Base-by-base conservation (phyloP, 2,888 invertebrate species). In the Lacanobia wlatinum region DNA sequence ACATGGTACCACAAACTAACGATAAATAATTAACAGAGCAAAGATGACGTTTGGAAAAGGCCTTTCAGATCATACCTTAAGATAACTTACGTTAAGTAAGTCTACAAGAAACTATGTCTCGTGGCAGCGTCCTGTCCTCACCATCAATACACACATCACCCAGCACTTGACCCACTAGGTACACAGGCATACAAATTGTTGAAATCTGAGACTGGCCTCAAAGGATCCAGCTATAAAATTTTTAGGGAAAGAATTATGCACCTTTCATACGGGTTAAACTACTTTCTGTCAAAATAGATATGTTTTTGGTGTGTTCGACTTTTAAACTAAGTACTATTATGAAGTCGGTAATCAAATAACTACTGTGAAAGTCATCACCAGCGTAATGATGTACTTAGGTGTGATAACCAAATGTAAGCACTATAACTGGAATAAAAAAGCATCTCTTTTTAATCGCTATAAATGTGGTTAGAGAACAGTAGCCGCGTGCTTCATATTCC, bases 121-220 rank as follows among this genome's bases (percentile, higher is more conserved):
- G 5, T 43, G 28, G 12, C 52, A 52, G 16, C 28, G 28, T 21
- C 28, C 18, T 62, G 18, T 16, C 18, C 53, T 23, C 53, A 9
- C 6, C 21, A 43, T 21, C 28, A 50, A 67, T 14, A 67, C 0
- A 21, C 2, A 8, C n/a, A n/a, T n/a, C n/a, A n/a, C n/a, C n/a
- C n/a, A n/a, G 38, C 14, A 23, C n/a, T 52, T 52, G 68, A 67
- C 40, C 9, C 21, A 34, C n/a, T n/a, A n/a, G n/a, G 43, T 53
- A 68, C 34, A 69, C 38, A 21, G 10, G 12, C n/a, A 34, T 69
- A 53, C 52, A 43, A 43, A 43, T 34, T 40, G 8, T 52, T 66
- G 14, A 28, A 16, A 53, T 14, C 18, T 12, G 9, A 52, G 40
- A 16, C n/a, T 52, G 28, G 2, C 8, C 28, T 52, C 28, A 21